Evolutionary conservation across 2,888 invertebrate species (phyloP), one percentile per base, ranked within the genome.

Genomic region (Marronus borbonicus): DNA sequence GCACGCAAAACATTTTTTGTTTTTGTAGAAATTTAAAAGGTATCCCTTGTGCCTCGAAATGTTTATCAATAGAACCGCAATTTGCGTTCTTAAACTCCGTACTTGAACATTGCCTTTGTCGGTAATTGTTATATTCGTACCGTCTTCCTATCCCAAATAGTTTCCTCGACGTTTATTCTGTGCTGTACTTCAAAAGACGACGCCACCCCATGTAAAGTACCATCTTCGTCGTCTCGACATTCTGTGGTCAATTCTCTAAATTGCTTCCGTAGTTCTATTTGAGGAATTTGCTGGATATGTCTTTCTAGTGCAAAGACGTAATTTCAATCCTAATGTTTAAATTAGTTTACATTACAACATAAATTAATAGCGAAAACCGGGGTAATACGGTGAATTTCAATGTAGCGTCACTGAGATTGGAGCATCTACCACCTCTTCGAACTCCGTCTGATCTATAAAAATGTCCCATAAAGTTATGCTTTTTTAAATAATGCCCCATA

Each of bases 181-280:
- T 62, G 8, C 14, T 62, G 0, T 28, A 31, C 31, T 28, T 62
- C 62, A 62, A 31, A 62, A 62, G 62, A 14, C 62, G 55, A 58
- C n/a, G 1, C 2, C 20, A 58, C 55, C 55, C 20, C n/a, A 4
- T 20, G 10, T 20, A 58, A 17, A 39, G n/a, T 20, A 66, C 1
- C 5, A 12, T 14, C 50, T 68, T 68, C 50, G 68, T 50, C 20
- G 52, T 50, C 24, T 52, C 14, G 7, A 50, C 50, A 68, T 65
- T 65, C 20, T 44, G 20, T 44, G 50, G 68, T 49, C 68, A 24
- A 24, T 68, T 68, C 68, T 50, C 50, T 68, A 50, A 52, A 68
- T 68, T 68, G 50, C 50, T 68, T 50, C 50, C 68, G 50, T 68
- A 50, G 68, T 68, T 68, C 31, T 36, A 5, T 36, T 14, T 50